Base-by-base conservation (phyloP, 2,113 vertebrate species). In the Cebus imitator region DNA sequence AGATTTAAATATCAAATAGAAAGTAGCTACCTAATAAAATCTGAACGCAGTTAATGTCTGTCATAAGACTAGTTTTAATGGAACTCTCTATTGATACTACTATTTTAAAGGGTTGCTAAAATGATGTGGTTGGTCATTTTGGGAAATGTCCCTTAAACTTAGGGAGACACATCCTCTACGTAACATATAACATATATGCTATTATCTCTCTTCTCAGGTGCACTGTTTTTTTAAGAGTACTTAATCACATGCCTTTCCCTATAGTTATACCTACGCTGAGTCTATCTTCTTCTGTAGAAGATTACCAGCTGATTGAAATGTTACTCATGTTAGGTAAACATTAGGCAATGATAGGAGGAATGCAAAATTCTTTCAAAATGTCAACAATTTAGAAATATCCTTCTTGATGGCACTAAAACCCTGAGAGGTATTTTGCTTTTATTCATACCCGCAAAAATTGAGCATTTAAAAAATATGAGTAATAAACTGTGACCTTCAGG, bases 1-100 rank as follows among this genome's bases (percentile, higher is more conserved):
- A 95, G 81, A 91, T 70, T 40, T 96, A 87, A 82, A 81, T 93
- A 72, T 75, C 73, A 89, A 91, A 35, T 25, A 96, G 91, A 94
- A 92, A 68, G 86, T 95, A 55, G 14, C 76, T 90, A 68, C 58
- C 85, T 93, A 93, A 68, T 89, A 72, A 66, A 75, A 83, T 64
- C 90, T 94, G 73, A 93, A 66, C 61, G 82, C 5, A 86, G 92
- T 78, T 94, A 87, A 64, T 25, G 55, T 82, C 48, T 75, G 50
- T 68, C 79, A 8, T 18, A 61, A 87, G 85, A 75, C 87, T 84
- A 87, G 37, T 17, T 68, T 64, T 72, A 93, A 57, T 43, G 87
- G 80, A 40, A 45, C 75, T 90, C 52, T 72, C 68, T 94, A 61
- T 23, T 11, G 23, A 72, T n/a, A 37, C 50, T 72, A 37, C 58